A percentile compares a stretch with the other conserved stretches of the same genome.
These are phyloP conservation scores for Philypnodon macrostomus DNA, from an alignment of 2,797 vertebrate species.

Conservation along the genomic window DNA sequence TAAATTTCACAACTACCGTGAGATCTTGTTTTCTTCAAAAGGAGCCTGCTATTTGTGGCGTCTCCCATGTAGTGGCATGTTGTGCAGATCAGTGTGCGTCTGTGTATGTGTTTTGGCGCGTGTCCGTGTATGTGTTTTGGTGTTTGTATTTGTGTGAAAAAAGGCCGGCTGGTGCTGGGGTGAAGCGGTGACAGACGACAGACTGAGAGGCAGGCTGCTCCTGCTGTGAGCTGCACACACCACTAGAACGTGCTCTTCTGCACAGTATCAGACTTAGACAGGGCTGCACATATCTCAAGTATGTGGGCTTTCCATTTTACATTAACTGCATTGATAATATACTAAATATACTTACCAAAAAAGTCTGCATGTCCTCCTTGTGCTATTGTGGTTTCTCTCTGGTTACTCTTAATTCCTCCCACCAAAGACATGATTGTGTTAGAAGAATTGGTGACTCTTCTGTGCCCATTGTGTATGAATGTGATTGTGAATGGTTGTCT, in stretches of 20 bases:
- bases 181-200: constrained; percentile 66
- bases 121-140: constrained; percentile 15
- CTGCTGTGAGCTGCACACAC: constrained; percentile 74
- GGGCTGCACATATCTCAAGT: no score
- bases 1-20: constrained; percentile 27
- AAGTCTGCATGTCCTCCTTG: no score
- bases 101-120: constrained; percentile 5
- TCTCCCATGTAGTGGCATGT: constrained; percentile 65
- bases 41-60: constrained; percentile 51
- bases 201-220: constrained; percentile 63
- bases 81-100: constrained; percentile 22
- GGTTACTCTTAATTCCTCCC: no score
- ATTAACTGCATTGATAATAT: constrained; percentile 14
- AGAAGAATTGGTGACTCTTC: no score
- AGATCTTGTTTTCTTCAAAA: constrained; percentile 58
- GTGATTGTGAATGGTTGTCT: no score
- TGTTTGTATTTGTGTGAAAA: constrained; percentile 43
- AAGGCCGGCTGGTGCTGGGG: constrained; percentile 54
- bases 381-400: no score
- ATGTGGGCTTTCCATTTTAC: no score
- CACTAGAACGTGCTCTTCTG: constrained; percentile 93
- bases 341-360: not conserved
- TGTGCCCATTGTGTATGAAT: no score
- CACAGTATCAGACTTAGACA: constrained; percentile 62
- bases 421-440: no score